Conservation (phyloP, 2,888 invertebrate species). For the Melikaiella ostensackeni region DNA sequence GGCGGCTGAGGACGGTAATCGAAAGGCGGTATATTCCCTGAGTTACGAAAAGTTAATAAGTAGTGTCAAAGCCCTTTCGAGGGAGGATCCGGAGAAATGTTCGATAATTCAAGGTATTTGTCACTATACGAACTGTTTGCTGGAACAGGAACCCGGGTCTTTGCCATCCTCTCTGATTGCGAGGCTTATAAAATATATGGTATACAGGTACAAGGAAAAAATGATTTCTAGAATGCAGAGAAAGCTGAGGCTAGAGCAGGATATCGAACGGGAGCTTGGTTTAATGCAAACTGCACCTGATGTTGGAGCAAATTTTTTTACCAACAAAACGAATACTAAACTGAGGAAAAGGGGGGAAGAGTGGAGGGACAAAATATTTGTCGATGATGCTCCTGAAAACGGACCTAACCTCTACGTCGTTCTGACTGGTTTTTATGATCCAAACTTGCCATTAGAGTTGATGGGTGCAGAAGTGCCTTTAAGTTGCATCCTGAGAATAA, state of each 20-base stretch:
- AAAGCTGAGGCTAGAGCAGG: conserved; percentile 55
- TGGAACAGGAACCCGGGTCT: conserved; percentile 47
- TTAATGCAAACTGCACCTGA: conserved; percentile 53
- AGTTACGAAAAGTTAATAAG: conserved; percentile 57
- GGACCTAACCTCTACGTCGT: conserved; percentile 80
- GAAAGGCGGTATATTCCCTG: conserved; percentile 60
- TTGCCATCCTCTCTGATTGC: conserved; percentile 63
- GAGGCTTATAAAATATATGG: conserved; percentile 66
- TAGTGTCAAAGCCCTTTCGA: conserved; percentile 57
- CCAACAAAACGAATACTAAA: conserved; percentile 77
- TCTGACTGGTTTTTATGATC: conserved; percentile 78
- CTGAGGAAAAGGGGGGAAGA: conserved; percentile 79
- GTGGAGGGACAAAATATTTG: conserved; percentile 79
- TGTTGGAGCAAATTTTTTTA: conserved; percentile 39
- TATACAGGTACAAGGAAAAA: conserved; percentile 63
- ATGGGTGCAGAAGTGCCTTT: conserved; percentile 64
- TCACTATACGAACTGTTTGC: conserved; percentile 58
- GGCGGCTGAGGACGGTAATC: conserved; percentile 58
- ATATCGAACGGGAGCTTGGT: conserved; percentile 60
- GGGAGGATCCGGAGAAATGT: conserved; percentile 56
- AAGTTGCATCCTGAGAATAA: conserved; percentile 63
- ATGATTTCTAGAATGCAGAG: conserved; percentile 53
- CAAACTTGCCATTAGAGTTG: conserved; percentile 61
- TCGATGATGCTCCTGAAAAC: conserved; percentile 79
- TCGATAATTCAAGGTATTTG: conserved; percentile 58